Evolutionary conservation across 1,140 invertebrate species (phyloP).

Genomic region (Callitettix versicolor): DNA sequence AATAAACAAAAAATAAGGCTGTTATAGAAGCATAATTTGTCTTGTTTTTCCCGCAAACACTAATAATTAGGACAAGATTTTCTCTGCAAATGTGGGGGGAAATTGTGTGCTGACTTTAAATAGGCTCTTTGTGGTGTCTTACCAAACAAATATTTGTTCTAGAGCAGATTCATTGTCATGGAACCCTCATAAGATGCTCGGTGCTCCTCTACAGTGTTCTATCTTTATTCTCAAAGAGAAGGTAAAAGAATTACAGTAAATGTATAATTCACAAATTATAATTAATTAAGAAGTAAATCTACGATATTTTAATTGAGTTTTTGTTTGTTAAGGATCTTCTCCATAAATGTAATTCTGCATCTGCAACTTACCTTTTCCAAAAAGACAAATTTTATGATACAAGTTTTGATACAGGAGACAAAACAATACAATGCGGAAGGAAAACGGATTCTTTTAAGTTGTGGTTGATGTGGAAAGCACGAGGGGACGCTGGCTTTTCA

Average conservation of each 20-base stretch:
- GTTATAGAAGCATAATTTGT: too few relatives aligned
- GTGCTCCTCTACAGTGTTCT: constrained; percentile 79
- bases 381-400: constrained; percentile 90
- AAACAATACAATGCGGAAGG: constrained; percentile 85
- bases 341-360: constrained; percentile 60
- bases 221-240: constrained; percentile 58
- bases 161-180: constrained; percentile 76
- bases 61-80: too few relatives aligned
- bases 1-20: too few relatives aligned
- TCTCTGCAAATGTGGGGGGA: too few relatives aligned
- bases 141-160: too few relatives aligned
- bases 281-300: background rate
- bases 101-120: too few relatives aligned
- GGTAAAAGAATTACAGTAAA: constrained; percentile 28
- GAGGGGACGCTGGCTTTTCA: constrained; percentile 48
- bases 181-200: constrained; percentile 91
- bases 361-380: constrained; percentile 81
- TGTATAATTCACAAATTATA: background rate
- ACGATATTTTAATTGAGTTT: background rate
- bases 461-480: constrained; percentile 85
- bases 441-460: constrained; percentile 89
- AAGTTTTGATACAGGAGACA: constrained; percentile 83
- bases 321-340: constrained; percentile 39
- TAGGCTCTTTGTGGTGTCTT: too few relatives aligned
- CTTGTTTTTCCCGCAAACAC: too few relatives aligned